A percentile compares a stretch with the other conserved stretches of the same genome.
These are phyloP conservation scores for Corythornis vintsioides DNA, from an alignment of 2,113 vertebrate genomes.

Conservation along the genomic window DNA sequence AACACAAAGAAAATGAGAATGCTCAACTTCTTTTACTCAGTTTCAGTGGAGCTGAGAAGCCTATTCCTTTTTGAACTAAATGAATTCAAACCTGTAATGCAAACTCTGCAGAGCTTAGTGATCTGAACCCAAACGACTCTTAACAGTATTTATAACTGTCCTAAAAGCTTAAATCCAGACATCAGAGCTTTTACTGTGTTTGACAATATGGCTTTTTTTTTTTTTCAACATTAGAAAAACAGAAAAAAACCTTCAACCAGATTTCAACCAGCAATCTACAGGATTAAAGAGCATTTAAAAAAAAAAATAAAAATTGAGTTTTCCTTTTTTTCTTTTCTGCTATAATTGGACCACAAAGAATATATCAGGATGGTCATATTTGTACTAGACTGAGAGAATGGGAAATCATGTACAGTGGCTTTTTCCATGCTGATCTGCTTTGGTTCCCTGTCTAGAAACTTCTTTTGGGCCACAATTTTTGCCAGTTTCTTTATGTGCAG, in stretches of 20 bases:
- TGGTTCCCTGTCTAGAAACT: neutral
- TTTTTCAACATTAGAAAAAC: neutral
- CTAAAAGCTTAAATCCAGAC: neutral
- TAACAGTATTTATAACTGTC: neutral
- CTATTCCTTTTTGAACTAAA: neutral
- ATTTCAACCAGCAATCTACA: constrained; percentile 15
- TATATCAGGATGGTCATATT: neutral
- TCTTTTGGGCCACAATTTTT: neutral
- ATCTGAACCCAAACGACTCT: neutral
- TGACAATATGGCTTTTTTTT: neutral
- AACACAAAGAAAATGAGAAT: neutral
- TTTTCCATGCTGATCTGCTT: neutral
- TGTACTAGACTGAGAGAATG: neutral
- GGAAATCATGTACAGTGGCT: neutral
- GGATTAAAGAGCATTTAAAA: constrained; percentile 30
- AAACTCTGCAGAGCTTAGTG: neutral
- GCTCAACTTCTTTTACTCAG: neutral
- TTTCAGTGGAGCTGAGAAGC: neutral
- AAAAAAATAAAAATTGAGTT: too few relatives aligned
- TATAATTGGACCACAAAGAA: constrained; percentile 36
- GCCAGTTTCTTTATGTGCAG: neutral
- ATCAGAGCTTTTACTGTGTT: neutral
- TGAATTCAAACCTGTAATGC: neutral
- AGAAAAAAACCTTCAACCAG: neutral
- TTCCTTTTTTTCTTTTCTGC: neutral